Conservation (phyloP, 2,113 vertebrate species). For the Isichthys henryi region DNA sequence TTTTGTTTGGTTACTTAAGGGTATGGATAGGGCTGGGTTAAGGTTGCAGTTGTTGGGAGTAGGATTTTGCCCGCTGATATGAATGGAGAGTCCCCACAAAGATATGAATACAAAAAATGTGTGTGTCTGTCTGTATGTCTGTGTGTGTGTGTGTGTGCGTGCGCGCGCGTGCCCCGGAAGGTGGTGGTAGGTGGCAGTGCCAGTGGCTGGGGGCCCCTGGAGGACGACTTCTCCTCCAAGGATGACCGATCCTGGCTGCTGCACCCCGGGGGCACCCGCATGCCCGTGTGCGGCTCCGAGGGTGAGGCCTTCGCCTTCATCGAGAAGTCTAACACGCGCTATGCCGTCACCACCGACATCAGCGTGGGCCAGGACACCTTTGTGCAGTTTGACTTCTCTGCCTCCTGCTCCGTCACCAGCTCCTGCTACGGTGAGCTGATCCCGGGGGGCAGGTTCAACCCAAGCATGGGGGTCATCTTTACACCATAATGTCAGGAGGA, state of each 20-base stretch:
- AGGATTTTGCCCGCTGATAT: neutral
- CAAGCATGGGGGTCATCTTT: neutral
- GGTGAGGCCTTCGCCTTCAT: constrained; percentile 96
- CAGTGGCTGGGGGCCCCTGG: constrained; percentile 86
- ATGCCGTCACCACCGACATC: constrained; percentile 89
- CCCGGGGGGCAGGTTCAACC: neutral
- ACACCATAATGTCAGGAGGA: neutral
- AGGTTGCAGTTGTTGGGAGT: neutral
- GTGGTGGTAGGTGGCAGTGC: constrained; percentile 94
- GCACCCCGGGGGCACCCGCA: constrained; percentile 88
- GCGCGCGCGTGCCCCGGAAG: constrained; percentile 42
- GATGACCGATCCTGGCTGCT: constrained; percentile 92
- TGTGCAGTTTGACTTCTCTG: constrained; percentile 94
- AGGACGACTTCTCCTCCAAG: constrained; percentile 85
- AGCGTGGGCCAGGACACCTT: constrained; percentile 87
- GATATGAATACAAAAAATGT: neutral
- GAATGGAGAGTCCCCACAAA: neutral
- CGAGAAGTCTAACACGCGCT: constrained; percentile 94
- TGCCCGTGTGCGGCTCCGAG: constrained; percentile 90
- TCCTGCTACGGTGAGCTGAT: constrained; percentile 86
- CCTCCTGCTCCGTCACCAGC: constrained; percentile 92
- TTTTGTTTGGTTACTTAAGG: neutral
- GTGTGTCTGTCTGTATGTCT: neutral
- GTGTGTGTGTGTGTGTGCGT: neutral
- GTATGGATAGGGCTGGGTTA: neutral